Evolutionary conservation across 2,888 invertebrate genomes (phyloP).

Genomic region (Sarcophaga caerulescens): DNA sequence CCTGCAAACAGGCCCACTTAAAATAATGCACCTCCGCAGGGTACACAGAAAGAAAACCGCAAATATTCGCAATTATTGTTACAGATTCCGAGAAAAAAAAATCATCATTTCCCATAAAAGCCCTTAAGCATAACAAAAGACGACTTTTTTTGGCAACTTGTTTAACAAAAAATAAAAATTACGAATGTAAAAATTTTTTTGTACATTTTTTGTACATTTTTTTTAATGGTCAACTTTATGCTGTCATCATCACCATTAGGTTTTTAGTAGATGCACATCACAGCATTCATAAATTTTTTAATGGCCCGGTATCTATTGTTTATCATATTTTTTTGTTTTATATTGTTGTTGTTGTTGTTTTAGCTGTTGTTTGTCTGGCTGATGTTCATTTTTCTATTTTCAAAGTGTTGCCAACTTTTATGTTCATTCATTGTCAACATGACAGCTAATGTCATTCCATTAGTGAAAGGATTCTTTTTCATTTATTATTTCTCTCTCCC

Average conservation of each 20-base stretch:
- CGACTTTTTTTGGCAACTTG: too few relatives aligned
- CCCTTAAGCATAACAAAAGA: too few relatives aligned
- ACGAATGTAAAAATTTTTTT: too few relatives aligned
- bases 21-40: too few relatives aligned
- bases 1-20: too few relatives aligned
- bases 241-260: slow-evolving; percentile 60
- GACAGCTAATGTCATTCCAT: slow-evolving; percentile 69
- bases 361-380: slow-evolving; percentile 24
- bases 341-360: slow-evolving; percentile 3
- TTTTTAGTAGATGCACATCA: slow-evolving; percentile 22
- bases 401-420: slow-evolving; percentile 64
- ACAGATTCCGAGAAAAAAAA: too few relatives aligned
- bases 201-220: background rate
- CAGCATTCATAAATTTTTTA: slow-evolving; percentile 59
- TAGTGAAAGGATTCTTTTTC: slow-evolving; percentile 63
- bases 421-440: slow-evolving; percentile 66
- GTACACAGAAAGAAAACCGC: too few relatives aligned
- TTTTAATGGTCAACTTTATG: slow-evolving; percentile 51
- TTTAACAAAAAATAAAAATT: too few relatives aligned
- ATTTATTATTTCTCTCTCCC: background rate
- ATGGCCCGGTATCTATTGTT: slow-evolving; percentile 64
- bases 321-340: slow-evolving; percentile 45
- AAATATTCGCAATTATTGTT: too few relatives aligned
- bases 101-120: too few relatives aligned
- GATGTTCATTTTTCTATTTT: slow-evolving; percentile 56